Conservation (phyloP, 2,113 vertebrate genomes). For the Neolamprologus caudopunctatus region DNA sequence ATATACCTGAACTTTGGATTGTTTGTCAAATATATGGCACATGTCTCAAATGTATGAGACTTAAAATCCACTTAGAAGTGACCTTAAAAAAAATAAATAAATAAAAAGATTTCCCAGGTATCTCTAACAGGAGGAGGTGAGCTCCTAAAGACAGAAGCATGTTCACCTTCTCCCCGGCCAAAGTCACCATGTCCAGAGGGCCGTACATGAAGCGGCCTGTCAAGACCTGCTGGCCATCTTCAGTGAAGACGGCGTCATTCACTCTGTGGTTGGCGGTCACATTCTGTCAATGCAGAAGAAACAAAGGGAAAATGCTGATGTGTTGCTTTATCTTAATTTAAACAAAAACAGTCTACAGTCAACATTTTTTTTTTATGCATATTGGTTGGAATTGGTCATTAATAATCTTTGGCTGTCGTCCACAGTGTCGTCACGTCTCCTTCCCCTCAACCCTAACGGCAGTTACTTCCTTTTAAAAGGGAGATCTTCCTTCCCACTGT, state of each 20-base stretch:
- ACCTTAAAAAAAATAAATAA: background rate
- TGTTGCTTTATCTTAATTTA: background rate
- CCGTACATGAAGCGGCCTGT: constrained; percentile 96
- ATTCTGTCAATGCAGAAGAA: constrained; percentile 71
- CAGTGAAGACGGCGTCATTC: constrained; percentile 85
- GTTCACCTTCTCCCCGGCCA: constrained; percentile 92
- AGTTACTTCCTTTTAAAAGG: background rate
- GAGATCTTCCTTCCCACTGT: background rate
- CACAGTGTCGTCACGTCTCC: background rate
- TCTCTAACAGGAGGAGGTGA: background rate
- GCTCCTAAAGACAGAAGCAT: background rate
- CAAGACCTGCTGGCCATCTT: constrained; percentile 84
- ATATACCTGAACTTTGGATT: background rate
- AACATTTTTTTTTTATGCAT: background rate
- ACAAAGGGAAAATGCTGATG: background rate
- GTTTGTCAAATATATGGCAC: background rate
- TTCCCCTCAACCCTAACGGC: background rate
- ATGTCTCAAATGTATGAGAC: background rate
- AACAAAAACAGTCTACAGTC: background rate
- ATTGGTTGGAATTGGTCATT: background rate
- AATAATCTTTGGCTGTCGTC: background rate
- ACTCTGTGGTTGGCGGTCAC: constrained; percentile 95
- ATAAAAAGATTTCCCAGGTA: fast-evolving
- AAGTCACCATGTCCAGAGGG: constrained; percentile 95
- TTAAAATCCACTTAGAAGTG: background rate